Evolutionary conservation across 2,113 vertebrate genomes (phyloP), one percentile per base, ranked within the genome.

Genomic region (Megalops atlanticus): DNA sequence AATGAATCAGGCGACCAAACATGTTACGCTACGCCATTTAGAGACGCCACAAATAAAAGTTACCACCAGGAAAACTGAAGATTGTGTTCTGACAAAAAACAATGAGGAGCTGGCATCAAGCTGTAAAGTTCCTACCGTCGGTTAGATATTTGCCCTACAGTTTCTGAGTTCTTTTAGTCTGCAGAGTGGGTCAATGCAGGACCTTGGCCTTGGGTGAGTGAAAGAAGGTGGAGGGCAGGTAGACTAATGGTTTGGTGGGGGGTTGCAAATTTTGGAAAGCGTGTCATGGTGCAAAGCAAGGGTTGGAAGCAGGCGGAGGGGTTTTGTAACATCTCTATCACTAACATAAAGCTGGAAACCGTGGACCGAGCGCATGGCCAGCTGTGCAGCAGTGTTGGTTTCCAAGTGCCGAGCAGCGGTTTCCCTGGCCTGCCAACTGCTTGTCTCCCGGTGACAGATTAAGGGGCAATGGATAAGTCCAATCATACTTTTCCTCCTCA

Each of bases 271-370:
- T 35, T 45, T 43, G n/a, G 47, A 47, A 33, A 41, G 49, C 40
- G 36, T 74, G 27, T 79, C 41, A n/a, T 38, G n/a, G 21, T 41
- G 18, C 45, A 41, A 76, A 47, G n/a, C 71, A 68, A 41, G 4
- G 33, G 18, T 14, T 71, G 45, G 73, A 77, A 80, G 76, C 83
- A 76, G 68, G 18, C n/a, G 72, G 79, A 79, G 74, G 74, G 49
- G 74, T 89, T 91, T 80, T 86, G 81, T 87, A 91, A 86, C 83
- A 74, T 84, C 87, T 84, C 86, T 92, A 90, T 91, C 86, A 80
- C 52, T 92, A 90, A 93, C 89, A 93, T n/a, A 91, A 93, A 86
- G 87, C 82, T 87, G 87, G 81, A 92, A 91, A 88, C 86, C 76
- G 86, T 87, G 88, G 84, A 86, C 88, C 84, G 82, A 85, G 79